Conservation (phyloP, 1,140 invertebrate species). For the Dendroctonus ponderosae region DNA sequence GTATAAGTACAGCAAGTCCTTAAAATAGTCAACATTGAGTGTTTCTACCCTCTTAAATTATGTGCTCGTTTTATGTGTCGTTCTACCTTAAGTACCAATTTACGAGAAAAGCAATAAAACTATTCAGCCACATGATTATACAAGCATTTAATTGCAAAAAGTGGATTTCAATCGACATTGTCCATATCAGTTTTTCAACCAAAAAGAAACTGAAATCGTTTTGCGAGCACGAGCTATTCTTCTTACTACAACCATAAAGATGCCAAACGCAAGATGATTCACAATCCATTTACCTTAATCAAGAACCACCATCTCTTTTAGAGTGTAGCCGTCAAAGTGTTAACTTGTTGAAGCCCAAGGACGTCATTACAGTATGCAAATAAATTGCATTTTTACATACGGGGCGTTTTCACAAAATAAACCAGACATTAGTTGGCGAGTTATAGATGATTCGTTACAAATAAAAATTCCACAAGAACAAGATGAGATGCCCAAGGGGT, state of each 20-base stretch:
- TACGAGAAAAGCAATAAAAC: too few relatives aligned
- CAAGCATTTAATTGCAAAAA: too few relatives aligned
- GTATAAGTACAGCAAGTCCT: too few relatives aligned
- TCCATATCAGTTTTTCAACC: too few relatives aligned
- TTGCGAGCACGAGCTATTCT: constrained; percentile 7
- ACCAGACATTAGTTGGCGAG: constrained; percentile 2
- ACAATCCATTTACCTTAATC: constrained; percentile 20
- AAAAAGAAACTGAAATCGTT: background rate
- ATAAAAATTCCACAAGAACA: constrained; percentile 19
- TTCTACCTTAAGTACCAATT: too few relatives aligned
- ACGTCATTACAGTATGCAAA: constrained; percentile 27
- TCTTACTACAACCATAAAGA: constrained; percentile 13
- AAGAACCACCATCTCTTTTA: constrained; percentile 9
- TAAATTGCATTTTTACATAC: constrained; percentile 18
- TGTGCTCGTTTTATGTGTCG: too few relatives aligned
- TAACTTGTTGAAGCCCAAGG: constrained; percentile 11
- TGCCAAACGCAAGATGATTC: constrained; percentile 16
- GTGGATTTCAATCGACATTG: too few relatives aligned
- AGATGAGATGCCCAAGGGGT: constrained; percentile 13
- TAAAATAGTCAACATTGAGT: too few relatives aligned
- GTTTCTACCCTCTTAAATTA: too few relatives aligned
- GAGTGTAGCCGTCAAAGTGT: constrained; percentile 7
- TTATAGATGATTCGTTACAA: constrained; percentile 6
- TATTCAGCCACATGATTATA: too few relatives aligned
- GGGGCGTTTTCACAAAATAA: constrained; percentile 7